These are phyloP conservation scores for Sebastes itinus DNA, from an alignment of 2,797 vertebrate genomes.

Conservation along the genomic window DNA sequence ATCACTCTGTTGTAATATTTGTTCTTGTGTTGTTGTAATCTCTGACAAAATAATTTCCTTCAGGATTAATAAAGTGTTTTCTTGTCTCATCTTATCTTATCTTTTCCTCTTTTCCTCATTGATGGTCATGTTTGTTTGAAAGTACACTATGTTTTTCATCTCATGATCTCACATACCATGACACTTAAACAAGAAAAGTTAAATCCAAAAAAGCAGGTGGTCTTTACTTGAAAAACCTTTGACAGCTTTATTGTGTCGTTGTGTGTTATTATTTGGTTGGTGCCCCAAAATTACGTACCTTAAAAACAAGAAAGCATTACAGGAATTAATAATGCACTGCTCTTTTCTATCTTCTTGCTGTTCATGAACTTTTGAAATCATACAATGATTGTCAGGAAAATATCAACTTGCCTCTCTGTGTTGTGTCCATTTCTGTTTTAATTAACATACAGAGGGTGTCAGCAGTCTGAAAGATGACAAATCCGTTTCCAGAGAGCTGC, in stretches of 20 bases:
- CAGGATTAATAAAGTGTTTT: background rate
- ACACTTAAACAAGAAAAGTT: background rate
- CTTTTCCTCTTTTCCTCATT: background rate
- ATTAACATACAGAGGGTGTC: constrained; percentile 28
- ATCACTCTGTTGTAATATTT: background rate
- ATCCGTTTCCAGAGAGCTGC: constrained; percentile 33
- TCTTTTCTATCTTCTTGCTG: background rate
- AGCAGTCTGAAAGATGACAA: constrained; percentile 36
- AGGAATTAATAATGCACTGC: background rate
- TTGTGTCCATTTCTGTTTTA: constrained; percentile 2
- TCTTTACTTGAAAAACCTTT: background rate
- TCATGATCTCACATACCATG: background rate
- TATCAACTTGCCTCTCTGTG: background rate
- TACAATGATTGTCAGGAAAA: background rate
- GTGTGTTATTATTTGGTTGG: background rate
- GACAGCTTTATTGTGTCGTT: background rate
- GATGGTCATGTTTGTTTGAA: background rate
- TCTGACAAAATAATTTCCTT: too few species aligned
- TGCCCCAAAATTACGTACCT: background rate
- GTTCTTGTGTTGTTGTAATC: too few species aligned
- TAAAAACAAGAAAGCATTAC: background rate
- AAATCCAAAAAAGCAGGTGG: background rate
- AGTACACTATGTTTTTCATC: background rate
- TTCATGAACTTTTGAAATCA: background rate
- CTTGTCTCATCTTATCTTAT: background rate